phyloP scores from a whole-genome alignment of 2,888 invertebrate genomes.

The Microdon myrmicae region DNA sequence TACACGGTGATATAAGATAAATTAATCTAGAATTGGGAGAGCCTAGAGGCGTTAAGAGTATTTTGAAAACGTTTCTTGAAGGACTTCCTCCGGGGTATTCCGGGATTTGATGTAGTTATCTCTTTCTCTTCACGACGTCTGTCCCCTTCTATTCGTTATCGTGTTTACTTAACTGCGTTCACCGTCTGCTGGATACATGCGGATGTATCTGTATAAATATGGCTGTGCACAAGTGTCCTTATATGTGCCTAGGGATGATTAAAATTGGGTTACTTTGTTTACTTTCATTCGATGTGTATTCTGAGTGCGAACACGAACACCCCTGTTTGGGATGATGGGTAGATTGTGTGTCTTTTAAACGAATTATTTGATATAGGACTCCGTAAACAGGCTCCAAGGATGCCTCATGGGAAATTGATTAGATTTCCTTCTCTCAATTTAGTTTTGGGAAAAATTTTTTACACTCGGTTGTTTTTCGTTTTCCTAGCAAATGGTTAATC shows the following conservation, averaged over 20 bases:
- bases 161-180: too few species aligned
- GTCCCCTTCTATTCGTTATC: too few species aligned
- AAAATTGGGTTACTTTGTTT: slow-evolving; percentile 52
- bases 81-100: too few species aligned
- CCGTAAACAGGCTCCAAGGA: slow-evolving; percentile 2
- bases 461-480: slow-evolving; percentile 9
- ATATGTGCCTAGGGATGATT: slow-evolving; percentile 48
- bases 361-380: slow-evolving; percentile 21
- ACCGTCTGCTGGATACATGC: too few species aligned
- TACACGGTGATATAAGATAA: too few species aligned
- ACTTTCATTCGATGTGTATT: slow-evolving; percentile 43
- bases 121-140: too few species aligned
- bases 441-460: slow-evolving; percentile 9
- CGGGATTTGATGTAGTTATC: too few species aligned
- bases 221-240: too few species aligned
- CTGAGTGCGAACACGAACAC: neutral
- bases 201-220: too few species aligned
- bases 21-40: too few species aligned
- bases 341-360: slow-evolving; percentile 18
- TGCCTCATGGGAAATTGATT: slow-evolving; percentile 43
- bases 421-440: slow-evolving; percentile 50
- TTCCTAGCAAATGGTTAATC: neutral
- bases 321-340: slow-evolving; percentile 3
- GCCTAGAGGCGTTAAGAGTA: too few species aligned
- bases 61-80: too few species aligned